phyloP scores from a whole-genome alignment of 2,797 vertebrate genomes.

The Sebastes miniatus region DNA sequence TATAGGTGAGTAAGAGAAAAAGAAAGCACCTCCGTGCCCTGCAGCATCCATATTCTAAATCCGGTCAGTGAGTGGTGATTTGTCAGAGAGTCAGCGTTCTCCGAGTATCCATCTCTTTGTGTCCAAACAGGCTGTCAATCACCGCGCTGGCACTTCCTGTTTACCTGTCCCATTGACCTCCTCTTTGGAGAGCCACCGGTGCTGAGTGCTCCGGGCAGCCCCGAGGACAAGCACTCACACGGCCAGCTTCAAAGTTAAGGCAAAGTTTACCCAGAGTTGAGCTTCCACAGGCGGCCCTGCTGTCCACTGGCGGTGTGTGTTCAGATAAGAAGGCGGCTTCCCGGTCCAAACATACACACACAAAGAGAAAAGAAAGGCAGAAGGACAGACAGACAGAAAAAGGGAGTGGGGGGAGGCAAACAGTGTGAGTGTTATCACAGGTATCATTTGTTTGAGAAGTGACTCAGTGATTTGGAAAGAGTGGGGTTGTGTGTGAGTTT shows the following conservation, averaged over 20 bases:
- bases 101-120: conserved; percentile 74
- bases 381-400: conserved; percentile 25
- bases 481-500: conserved; percentile 28
- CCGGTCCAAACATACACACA: conserved; percentile 73
- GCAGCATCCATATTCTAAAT: conserved; percentile 45
- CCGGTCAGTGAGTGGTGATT: conserved; percentile 52
- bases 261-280: conserved; percentile 81
- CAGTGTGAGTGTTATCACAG: conserved; percentile 60
- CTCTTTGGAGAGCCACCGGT: conserved; percentile 67
- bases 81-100: conserved; percentile 65
- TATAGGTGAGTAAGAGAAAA: neutral
- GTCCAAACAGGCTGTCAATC: conserved; percentile 80
- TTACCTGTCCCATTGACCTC: conserved; percentile 81
- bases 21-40: conserved; percentile 16
- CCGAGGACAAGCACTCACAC: conserved; percentile 73
- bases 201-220: conserved; percentile 66
- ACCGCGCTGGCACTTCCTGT: conserved; percentile 76
- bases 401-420: conserved; percentile 36
- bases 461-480: conserved; percentile 53
- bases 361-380: conserved; percentile 56
- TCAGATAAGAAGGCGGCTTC: conserved; percentile 75
- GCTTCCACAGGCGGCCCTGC: conserved; percentile 76
- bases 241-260: conserved; percentile 78
- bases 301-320: conserved; percentile 68
- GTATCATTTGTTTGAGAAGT: conserved; percentile 68